Conservation (phyloP, 2,888 invertebrate species). For the Euproctis similis region DNA sequence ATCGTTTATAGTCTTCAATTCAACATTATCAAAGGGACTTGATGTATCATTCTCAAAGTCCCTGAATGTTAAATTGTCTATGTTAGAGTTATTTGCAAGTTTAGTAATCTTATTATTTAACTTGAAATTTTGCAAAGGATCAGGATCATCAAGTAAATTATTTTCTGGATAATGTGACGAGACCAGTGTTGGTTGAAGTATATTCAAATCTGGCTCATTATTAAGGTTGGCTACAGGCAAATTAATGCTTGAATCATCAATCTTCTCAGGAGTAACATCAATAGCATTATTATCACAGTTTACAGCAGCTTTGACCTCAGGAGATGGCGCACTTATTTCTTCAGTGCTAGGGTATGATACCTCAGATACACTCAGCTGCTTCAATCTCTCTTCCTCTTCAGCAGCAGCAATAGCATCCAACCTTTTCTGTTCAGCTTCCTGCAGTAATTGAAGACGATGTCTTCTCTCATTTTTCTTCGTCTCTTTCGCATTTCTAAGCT, state of each 20-base stretch:
- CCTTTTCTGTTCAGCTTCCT: conserved; percentile 73
- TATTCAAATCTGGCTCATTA: conserved; percentile 47
- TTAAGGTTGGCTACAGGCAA: conserved; percentile 32
- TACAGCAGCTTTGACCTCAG: conserved; percentile 61
- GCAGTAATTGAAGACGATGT: conserved; percentile 75
- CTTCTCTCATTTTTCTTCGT: conserved; percentile 77
- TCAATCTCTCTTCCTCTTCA: conserved; percentile 68
- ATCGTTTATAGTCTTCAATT: conserved; percentile 93
- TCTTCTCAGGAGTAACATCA: conserved; percentile 32
- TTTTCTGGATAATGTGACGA: conserved; percentile 47
- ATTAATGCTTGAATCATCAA: conserved; percentile 28
- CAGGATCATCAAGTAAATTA: conserved; percentile 63
- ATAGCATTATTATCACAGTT: conserved; percentile 46
- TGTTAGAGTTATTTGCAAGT: conserved; percentile 48
- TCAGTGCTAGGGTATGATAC: conserved; percentile 78
- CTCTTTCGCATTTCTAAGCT: conserved; percentile 81
- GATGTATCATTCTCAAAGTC: conserved; percentile 95
- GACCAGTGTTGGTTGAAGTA: conserved; percentile 64
- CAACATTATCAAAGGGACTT: conserved; percentile 95
- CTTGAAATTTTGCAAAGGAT: conserved; percentile 57
- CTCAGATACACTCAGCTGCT: conserved; percentile 73
- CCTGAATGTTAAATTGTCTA: conserved; percentile 73
- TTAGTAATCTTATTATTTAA: conserved; percentile 47
- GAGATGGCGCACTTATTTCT: conserved; percentile 73
- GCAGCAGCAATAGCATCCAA: conserved; percentile 68